Evolutionary conservation across 2,888 invertebrate genomes (phyloP).

Genomic region (Actias luna): DNA sequence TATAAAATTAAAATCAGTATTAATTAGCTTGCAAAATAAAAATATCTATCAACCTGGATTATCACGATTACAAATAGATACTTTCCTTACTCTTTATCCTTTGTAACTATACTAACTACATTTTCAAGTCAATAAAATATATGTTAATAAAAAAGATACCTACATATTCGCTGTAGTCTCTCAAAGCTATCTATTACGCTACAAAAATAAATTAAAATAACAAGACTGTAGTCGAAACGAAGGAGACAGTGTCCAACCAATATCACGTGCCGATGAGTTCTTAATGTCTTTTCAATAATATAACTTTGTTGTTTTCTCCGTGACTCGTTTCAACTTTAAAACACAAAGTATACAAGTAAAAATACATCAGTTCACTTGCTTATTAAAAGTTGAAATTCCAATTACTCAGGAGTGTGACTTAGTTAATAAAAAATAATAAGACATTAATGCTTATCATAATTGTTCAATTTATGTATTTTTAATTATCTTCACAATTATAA

Average conservation of each 20-base stretch:
- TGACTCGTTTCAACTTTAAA: constrained; percentile 12
- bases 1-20: no score
- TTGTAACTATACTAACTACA: not conserved
- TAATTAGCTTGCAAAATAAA: no score
- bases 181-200: not conserved
- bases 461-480: no score
- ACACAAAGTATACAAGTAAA: constrained; percentile 2
- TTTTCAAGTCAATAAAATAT: no score
- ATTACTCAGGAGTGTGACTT: not conserved
- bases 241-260: not conserved
- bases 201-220: not conserved
- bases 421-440: not conserved
- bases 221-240: not conserved
- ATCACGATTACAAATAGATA: no score
- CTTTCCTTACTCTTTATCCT: no score
- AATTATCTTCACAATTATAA: no score
- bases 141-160: no score
- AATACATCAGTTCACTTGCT: not conserved
- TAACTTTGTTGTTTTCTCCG: constrained; percentile 14
- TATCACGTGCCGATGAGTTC: constrained; percentile 24
- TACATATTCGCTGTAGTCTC: not conserved
- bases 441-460: not conserved
- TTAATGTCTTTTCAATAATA: constrained; percentile 29
- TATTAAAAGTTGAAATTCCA: not conserved
- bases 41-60: no score